Evolutionary conservation across 2,888 invertebrate species (phyloP).

Genomic region (Mechanitis mazaeus): DNA sequence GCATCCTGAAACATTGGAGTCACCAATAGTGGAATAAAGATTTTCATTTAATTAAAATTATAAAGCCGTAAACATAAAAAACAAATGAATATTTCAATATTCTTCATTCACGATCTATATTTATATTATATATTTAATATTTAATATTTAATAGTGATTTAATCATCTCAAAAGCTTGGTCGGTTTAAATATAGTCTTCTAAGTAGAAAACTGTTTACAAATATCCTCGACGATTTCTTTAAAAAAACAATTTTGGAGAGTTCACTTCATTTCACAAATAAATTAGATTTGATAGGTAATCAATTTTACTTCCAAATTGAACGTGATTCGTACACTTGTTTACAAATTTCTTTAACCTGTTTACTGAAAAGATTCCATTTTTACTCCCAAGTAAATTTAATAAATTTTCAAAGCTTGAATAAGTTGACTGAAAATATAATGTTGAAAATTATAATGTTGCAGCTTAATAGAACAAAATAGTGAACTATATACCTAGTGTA

Average conservation of each 20-base stretch:
- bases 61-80: too few species aligned
- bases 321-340: constrained; percentile 24
- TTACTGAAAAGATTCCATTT: background rate
- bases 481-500: too few species aligned
- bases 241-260: constrained; percentile 18
- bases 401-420: background rate
- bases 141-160: too few species aligned
- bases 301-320: constrained; percentile 29
- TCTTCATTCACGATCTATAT: too few species aligned
- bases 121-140: too few species aligned
- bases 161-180: too few species aligned
- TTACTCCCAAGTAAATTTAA: background rate
- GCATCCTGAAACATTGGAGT: too few species aligned
- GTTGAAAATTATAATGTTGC: too few species aligned
- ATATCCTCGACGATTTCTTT: constrained; percentile 2
- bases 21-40: too few species aligned
- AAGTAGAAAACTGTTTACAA: background rate
- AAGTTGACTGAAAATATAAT: background rate
- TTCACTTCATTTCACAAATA: constrained; percentile 35
- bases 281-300: constrained; percentile 37
- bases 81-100: too few species aligned
- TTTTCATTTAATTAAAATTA: too few species aligned
- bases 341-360: constrained; percentile 4
- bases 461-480: too few species aligned
- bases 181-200: background rate